Base-by-base conservation (phyloP, 2,888 invertebrate genomes). In the Melipona beecheii region DNA sequence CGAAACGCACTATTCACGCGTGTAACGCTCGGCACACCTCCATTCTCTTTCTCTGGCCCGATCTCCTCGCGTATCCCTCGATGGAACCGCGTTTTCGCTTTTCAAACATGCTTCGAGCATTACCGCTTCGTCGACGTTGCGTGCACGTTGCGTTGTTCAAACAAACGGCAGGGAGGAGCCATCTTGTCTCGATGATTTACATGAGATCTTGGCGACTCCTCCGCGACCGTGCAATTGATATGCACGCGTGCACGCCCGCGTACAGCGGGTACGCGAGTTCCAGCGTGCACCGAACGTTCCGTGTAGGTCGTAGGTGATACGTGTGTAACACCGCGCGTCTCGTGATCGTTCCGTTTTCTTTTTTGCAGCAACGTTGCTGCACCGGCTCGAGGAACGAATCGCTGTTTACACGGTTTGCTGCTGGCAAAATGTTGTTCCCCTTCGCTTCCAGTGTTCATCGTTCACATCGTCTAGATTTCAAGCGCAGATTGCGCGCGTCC, bases 111-210 rank as follows among this genome's bases (percentile, higher is more conserved):
- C 81, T 84, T 78, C 77, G 86, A 80, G 87, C 79, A 86, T 84
- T 86, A 81, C 77, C 71, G 58, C 52, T 27, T 13, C 31, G n/a
- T 27, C 9, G 19, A 50, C 68, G 66, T 78, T 74, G 84, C 84
- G 77, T 81, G 84, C 77, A 81, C 65, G 19, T 75, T 86, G 87
- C 87, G 84, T 83, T 43, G 43, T 43, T 43, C 86, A 81, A 86
- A 89, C 90, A 89, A 92, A 91, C 43, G 43, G 43, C 86, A 90
- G 89, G 88, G 90, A 91, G 87, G 88, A 88, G 90, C 92, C 90
- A 92, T 92, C 92, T 91, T 90, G 91, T 89, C 90, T 81, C 85
- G 85, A 90, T 92, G 91, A 93, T 93, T 93, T 93, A 92, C 92
- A 92, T 91, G 92, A 88, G 90, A 92, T 93, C 92, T 92, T 92